Base-by-base conservation (phyloP, 2,888 invertebrate species). In the Synanthedon formicaeformis region DNA sequence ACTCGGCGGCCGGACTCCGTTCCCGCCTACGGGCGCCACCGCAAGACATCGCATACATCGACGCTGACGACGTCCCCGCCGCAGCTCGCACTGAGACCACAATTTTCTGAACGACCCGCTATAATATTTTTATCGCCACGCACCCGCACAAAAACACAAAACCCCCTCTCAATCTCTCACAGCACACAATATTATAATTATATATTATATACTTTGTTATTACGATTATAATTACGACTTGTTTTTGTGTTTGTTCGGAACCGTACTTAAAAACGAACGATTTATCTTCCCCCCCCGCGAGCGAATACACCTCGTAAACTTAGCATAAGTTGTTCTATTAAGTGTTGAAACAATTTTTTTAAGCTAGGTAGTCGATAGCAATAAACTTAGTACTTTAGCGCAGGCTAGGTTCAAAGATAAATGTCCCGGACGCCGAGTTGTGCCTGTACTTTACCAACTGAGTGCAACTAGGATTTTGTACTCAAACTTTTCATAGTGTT, bases 1-100 rank as follows among this genome's bases (percentile, higher is more conserved):
- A 98, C 93, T 97, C 97, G 91, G 93, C 96, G 88, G 96, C 96
- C 88, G 96, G 95, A 85, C 93, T 95, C 89, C 95, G 95, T 90
- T 94, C 93, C 89, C 91, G 94, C 78, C 93, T 82, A 71, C 85
- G 86, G 65, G 90, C 92, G 74, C 93, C 93, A 69, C 89, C 93
- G 73, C 89, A 91, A 71, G 95, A 95, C 92, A 92, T 94, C 91
- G 93, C 93, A 74, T 95, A 92, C 90, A 93, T 93, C 85, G 93
- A 93, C 88, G 92, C 91, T 78, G 92, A 92, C 72, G 86, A 87
- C 70, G 78, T 70, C 69, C 82, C 81, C 58, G 70, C 75, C 73
- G 75, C 60, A 63, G 52, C 49, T 34, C 58, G 55, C 54, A 60
- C 55, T 48, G 61, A 62, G 54, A 64, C 64, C 52, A 60, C 62